Conservation (phyloP, 1,140 invertebrate genomes). For the Pachypsylla venusta region DNA sequence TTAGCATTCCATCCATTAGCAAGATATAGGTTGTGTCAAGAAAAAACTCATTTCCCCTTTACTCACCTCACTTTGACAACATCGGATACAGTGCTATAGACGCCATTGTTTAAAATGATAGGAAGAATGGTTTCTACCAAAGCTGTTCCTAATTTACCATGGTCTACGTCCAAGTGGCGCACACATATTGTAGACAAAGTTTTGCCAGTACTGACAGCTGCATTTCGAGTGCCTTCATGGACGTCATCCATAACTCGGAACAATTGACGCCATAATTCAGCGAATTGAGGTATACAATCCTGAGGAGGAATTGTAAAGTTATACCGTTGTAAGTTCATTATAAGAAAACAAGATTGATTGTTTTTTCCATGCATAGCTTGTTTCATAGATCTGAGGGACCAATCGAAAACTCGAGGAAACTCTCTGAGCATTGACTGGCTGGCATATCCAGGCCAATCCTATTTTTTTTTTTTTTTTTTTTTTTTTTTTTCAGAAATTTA, state of each 20-base stretch:
- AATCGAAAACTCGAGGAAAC: no score
- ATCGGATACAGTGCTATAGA: slow-evolving; percentile 58
- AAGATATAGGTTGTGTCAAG: slow-evolving; percentile 6
- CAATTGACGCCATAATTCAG: slow-evolving; percentile 62
- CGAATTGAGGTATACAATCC: slow-evolving; percentile 38
- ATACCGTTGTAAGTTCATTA: no score
- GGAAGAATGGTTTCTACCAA: slow-evolving; percentile 63
- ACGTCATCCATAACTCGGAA: slow-evolving; percentile 88
- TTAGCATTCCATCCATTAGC: no score
- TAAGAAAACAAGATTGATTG: no score
- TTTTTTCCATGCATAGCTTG: no score
- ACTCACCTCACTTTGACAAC: slow-evolving; percentile 55
- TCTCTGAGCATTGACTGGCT: no score
- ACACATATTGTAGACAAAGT: slow-evolving; percentile 70
- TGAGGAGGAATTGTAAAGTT: no score
- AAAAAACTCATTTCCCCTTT: slow-evolving; percentile 12
- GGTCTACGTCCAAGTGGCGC: slow-evolving; percentile 52
- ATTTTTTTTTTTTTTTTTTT: no score
- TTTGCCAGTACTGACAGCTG: slow-evolving; percentile 59
- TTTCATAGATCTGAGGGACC: no score
- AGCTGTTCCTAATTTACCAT: slow-evolving; percentile 62
- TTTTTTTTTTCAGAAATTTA: no score
- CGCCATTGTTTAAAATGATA: slow-evolving; percentile 59
- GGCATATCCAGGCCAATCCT: no score
- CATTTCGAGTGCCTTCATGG: slow-evolving; percentile 69